A percentile compares a stretch with the other conserved stretches of the same genome.
phyloP scores from a whole-genome alignment of 2,113 vertebrate species.

The Notechis scutatus region DNA sequence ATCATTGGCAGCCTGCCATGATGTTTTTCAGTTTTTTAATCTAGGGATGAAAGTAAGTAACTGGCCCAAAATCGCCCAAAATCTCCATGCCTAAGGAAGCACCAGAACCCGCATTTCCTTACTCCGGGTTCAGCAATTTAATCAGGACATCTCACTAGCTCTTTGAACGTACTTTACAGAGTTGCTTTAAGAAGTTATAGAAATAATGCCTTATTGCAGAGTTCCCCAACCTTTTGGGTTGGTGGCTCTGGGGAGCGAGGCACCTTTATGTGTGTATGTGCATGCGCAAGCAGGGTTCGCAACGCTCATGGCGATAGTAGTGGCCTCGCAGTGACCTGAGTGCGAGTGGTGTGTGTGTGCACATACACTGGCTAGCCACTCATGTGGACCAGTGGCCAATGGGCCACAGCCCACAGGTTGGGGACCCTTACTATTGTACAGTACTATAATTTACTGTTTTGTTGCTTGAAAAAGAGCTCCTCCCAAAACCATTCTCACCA shows the following conservation, averaged over 20 bases:
- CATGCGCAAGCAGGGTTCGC: accelerated
- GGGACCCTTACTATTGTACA: not conserved
- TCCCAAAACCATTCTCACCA: not conserved
- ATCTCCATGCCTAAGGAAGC: not conserved
- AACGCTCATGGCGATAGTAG: too few relatives aligned
- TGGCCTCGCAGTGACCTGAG: too few relatives aligned
- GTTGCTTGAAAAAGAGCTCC: not conserved
- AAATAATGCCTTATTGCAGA: not conserved
- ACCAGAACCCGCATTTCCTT: not conserved
- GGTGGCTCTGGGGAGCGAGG: too few relatives aligned
- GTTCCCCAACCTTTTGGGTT: too few relatives aligned
- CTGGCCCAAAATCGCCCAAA: not conserved
- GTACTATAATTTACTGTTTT: not conserved
- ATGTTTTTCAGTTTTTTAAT: not conserved
- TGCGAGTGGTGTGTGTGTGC: too few relatives aligned
- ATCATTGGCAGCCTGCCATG: not conserved
- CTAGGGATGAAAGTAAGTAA: not conserved
- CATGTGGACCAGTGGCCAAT: too few relatives aligned
- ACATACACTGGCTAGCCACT: too few relatives aligned
- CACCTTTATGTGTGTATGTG: too few relatives aligned
- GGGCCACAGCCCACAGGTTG: too few relatives aligned
- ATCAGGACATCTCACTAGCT: not conserved
- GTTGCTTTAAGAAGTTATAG: not conserved
- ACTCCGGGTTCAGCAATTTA: not conserved
- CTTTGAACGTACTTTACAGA: not conserved